Evolutionary conservation across 2,888 invertebrate genomes (phyloP), one percentile per base, ranked within the genome.

Genomic region (Phortica magna): DNA sequence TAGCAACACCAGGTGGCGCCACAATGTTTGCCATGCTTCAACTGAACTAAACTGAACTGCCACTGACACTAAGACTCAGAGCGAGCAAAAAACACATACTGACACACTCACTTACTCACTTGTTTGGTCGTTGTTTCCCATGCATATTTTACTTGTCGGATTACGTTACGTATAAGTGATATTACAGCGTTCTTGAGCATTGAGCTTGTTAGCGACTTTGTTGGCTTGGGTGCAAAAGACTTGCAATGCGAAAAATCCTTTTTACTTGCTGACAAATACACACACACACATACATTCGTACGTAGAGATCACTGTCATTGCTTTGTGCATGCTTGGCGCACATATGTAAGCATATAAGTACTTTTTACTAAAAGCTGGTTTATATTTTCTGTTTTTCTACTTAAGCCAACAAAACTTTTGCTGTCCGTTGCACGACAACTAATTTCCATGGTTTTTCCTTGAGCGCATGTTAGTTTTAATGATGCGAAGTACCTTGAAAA

Each of bases 141-240:
- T 22, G 22, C 17, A 61, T 61, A 61, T 61, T 61, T 61, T 19
- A 22, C 61, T 19, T 61, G 74, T 78, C 77, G 80, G 82, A 86
- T 83, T 86, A 80, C 78, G 80, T 81, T 80, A 76, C 78, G 77
- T 79, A 82, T 82, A 84, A 84, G 82, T 82, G 82, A 86, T 81
- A 82, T 86, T 83, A 80, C 80, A 77, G 81, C 79, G 81, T 78
- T 68, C 78, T 81, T 80, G 81, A 83, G 78, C 76, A 76, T 75
- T 55, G 70, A n/a, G 39, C 55, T 55, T 71, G 70, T 53, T 31
- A 71, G 39, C 31, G 19, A 61, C 19, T 31, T 31, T 12, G 48
- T 48, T 48, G 10, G 14, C 7, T 9, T 14, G 9, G 48, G 2
- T 48, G 48, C 48, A 48, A 14, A 14, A 48, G 48, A 48, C 48